These are phyloP conservation scores for Catalaphyllia jardinei DNA, from an alignment of 64 coral and sea anemone species.

Conservation along the genomic window DNA sequence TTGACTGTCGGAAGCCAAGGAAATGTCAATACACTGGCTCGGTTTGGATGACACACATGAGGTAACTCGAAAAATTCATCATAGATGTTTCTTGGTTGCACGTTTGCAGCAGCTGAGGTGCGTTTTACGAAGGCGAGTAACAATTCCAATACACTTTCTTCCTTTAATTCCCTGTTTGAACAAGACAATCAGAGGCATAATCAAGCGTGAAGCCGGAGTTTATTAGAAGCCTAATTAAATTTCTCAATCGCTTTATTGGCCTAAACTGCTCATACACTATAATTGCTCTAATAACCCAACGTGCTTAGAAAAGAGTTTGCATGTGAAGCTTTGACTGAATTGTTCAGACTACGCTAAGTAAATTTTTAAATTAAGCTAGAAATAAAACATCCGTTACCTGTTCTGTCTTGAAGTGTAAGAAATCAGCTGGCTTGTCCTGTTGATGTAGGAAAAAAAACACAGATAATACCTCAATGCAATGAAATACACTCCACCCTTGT, in stretches of 20 bases:
- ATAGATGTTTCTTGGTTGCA: slow-evolving; percentile 26
- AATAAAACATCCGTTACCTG: background rate
- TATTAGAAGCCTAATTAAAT: too few species aligned
- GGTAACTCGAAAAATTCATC: slow-evolving; percentile 31
- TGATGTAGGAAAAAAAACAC: background rate
- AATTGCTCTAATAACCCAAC: too few species aligned
- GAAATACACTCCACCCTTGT: background rate
- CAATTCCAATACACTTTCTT: slow-evolving; percentile 20
- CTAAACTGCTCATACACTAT: too few species aligned
- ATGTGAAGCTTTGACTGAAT: too few species aligned
- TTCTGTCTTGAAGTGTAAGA: slow-evolving; percentile 11
- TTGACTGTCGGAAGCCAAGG: slow-evolving; percentile 14
- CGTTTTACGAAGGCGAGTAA: slow-evolving; percentile 11
- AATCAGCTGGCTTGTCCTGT: slow-evolving; percentile 29
- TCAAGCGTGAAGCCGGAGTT: too few species aligned
- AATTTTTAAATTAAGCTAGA: background rate
- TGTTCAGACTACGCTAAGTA: too few species aligned
- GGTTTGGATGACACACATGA: slow-evolving; percentile 11
- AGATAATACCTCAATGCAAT: background rate
- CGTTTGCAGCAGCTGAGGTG: background rate
- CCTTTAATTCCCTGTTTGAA: background rate
- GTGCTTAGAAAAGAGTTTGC: too few species aligned
- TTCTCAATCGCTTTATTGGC: too few species aligned
- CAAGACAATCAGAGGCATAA: too few species aligned
- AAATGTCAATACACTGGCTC: background rate